These are phyloP conservation scores for Etheostoma nigrum DNA, from an alignment of 2,797 vertebrate genomes.

Conservation along the genomic window DNA sequence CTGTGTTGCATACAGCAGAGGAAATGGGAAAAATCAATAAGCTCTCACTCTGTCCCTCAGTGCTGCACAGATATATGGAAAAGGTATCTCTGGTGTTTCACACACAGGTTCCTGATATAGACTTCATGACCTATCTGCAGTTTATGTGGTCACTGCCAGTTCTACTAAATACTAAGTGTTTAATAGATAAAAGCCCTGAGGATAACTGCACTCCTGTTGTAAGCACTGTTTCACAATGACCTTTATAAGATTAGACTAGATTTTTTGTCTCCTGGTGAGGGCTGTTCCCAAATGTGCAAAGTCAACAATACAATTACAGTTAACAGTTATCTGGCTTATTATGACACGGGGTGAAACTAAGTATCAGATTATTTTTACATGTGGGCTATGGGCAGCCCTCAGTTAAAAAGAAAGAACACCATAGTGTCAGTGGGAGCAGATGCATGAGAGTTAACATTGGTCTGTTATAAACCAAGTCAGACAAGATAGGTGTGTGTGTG, in stretches of 20 bases:
- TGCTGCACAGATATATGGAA: slow-evolving; percentile 7
- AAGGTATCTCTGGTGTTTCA: slow-evolving; percentile 8
- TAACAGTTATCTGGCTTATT: not conserved
- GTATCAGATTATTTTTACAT: slow-evolving; percentile 21
- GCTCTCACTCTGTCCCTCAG: not conserved
- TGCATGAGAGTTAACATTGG: not conserved
- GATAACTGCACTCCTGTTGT: not conserved
- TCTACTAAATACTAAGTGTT: slow-evolving; percentile 7
- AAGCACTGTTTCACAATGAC: slow-evolving; percentile 19
- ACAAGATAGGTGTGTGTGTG: not conserved
- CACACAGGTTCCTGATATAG: not conserved
- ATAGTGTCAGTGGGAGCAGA: not conserved
- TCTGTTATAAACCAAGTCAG: slow-evolving; percentile 12
- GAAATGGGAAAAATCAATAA: slow-evolving; percentile 37
- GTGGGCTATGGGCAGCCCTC: slow-evolving; percentile 6
- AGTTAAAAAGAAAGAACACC: not conserved
- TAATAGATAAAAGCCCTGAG: not conserved
- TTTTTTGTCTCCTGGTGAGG: slow-evolving; percentile 20
- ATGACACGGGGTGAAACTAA: slow-evolving; percentile 7
- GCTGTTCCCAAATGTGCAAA: slow-evolving; percentile 23
- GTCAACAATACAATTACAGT: slow-evolving; percentile 11
- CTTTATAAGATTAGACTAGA: slow-evolving; percentile 16
- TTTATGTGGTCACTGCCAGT: not conserved
- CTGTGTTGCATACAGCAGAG: not conserved
- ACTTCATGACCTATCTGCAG: slow-evolving; percentile 30